Base-by-base conservation (phyloP, 2,888 invertebrate species). In the Pristionchus japonicus region DNA sequence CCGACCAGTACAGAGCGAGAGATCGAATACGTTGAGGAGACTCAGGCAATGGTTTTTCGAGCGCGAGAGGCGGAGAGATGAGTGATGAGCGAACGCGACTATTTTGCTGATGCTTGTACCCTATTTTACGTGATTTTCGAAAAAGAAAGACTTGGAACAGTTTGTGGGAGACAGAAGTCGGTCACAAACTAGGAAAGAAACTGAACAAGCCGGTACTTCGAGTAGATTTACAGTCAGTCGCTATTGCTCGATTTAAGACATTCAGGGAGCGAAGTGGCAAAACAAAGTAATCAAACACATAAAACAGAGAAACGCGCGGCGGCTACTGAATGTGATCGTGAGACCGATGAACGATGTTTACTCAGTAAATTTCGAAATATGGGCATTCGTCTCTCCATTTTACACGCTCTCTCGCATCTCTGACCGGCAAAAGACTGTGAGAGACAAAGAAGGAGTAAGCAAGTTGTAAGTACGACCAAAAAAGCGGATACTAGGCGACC, bases 241-340 rank as follows among this genome's bases (percentile, higher is more conserved):
- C 20, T 31, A 11, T 64, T 31, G 31, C 31, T 64, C 31, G 64
- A 57, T 57, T 57, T 57, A 57, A 57, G 57, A n/a, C 57, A 57
- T 20, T 43, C 23, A 57, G 23, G 9, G 57, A 57, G 57, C 6
- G n/a, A 77, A 77, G 43, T 27, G 77, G 77, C 77, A 77, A 77
- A 77, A 77, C 77, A 77, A 77, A 27, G 77, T 40, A 47, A 77
- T 77, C n/a, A 43, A n/a, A 43, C 43, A 27, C 37, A 77, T 43
- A 77, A 43, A 77, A 47, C 27, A 77, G n/a, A 15, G 34, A 67
- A 67, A 67, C 67, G 40, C 77, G 77, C 43, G 67, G 67, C 67
- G n/a, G 77, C 23, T 77, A 40, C 43, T 77, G 67, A 34, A 67
- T 70, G 20, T 37, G 70, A 64, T 64, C 70, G 37, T 9, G 70